Percentiles rank a stretch among this genome's conserved stretches.
Evolutionary conservation across 2,113 vertebrate genomes (phyloP).

Genomic region (Protobothrops mucrosquamatus): DNA sequence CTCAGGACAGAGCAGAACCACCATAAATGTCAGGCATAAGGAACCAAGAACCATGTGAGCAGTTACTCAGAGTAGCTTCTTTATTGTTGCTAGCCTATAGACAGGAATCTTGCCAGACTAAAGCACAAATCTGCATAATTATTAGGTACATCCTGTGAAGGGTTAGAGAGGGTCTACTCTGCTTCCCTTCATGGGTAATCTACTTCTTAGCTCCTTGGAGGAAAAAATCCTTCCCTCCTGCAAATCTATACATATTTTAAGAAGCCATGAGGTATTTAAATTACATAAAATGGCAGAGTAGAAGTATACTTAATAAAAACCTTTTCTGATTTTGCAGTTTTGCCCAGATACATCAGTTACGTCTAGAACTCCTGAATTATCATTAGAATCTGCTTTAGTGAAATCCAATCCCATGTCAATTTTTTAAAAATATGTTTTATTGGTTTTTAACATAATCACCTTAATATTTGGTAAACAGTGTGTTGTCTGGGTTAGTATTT

Average conservation of each 20-base stretch:
- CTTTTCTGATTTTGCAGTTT: not conserved
- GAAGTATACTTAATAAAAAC: not conserved
- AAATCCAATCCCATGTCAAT: not conserved
- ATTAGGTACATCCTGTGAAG: not conserved
- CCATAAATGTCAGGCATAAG: not conserved
- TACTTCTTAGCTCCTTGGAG: too few species aligned
- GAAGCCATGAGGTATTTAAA: not conserved
- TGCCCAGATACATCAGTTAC: not conserved
- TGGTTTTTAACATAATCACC: too few species aligned
- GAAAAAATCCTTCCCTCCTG: too few species aligned
- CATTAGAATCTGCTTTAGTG: not conserved
- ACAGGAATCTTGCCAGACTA: not conserved
- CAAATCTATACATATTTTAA: not conserved
- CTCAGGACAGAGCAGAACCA: not conserved
- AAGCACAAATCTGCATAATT: not conserved
- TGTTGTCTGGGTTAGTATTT: too few species aligned
- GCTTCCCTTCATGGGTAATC: not conserved
- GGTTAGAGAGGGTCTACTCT: not conserved
- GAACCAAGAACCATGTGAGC: not conserved
- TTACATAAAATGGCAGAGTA: not conserved
- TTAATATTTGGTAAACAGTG: too few species aligned
- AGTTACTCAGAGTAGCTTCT: not conserved
- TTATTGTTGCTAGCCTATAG: not conserved
- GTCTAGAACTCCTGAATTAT: not conserved
- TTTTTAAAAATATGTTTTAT: not conserved